Evolutionary conservation across 2,113 vertebrate genomes (phyloP).

Genomic region (Brachionichthys hirsutus): DNA sequence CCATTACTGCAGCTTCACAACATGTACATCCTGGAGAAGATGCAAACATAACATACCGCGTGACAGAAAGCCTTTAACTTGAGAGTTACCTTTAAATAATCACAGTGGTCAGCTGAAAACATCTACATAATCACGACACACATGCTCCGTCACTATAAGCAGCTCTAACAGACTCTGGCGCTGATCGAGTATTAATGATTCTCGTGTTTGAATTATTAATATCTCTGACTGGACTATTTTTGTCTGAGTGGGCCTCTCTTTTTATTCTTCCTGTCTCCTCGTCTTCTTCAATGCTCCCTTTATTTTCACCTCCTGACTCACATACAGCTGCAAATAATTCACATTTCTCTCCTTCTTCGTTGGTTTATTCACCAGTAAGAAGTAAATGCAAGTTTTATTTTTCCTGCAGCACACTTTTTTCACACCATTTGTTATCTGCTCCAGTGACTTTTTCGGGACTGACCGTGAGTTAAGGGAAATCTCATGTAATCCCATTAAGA

Average conservation of each 20-base stretch:
- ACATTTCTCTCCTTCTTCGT: slow-evolving; percentile 17
- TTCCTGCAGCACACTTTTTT: neutral
- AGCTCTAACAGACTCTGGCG: slow-evolving; percentile 47
- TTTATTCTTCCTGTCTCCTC: slow-evolving; percentile 47
- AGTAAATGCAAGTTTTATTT: neutral
- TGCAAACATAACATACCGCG: neutral
- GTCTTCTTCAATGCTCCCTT: slow-evolving; percentile 39
- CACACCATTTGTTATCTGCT: neutral
- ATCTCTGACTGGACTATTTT: slow-evolving; percentile 69
- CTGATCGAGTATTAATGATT: slow-evolving; percentile 78
- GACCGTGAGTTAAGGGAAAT: slow-evolving; percentile 46
- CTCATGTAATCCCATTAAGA: slow-evolving; percentile 56
- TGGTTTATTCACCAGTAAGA: slow-evolving; percentile 21
- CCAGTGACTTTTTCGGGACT: slow-evolving; percentile 43
- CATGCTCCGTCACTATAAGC: slow-evolving; percentile 41
- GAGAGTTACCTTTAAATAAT: slow-evolving; percentile 1
- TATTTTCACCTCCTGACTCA: slow-evolving; percentile 29
- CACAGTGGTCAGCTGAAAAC: slow-evolving; percentile 9
- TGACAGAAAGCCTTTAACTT: neutral
- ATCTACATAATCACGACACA: slow-evolving; percentile 7
- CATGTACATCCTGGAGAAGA: neutral
- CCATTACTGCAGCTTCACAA: neutral
- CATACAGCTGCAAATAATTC: slow-evolving; percentile 29
- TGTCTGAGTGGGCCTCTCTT: slow-evolving; percentile 51
- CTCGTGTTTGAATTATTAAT: slow-evolving; percentile 77